Conservation (phyloP, 2,113 vertebrate species). For the Peucedramus taeniatus region DNA sequence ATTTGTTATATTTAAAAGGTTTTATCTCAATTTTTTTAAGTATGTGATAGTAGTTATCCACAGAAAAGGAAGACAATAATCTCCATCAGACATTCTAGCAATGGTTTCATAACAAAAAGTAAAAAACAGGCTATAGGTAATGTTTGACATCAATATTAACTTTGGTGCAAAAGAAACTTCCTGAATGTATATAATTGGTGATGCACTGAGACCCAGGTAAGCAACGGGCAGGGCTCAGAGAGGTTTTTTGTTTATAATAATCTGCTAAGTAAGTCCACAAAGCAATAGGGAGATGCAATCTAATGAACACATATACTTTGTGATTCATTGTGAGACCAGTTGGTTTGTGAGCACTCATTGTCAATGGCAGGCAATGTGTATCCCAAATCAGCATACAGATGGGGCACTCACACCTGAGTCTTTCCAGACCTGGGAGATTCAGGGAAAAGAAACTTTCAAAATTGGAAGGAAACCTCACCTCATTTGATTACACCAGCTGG, state of each 20-base stretch:
- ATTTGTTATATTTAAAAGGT: neutral
- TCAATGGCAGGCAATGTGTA: neutral
- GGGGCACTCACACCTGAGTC: neutral
- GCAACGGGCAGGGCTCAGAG: neutral
- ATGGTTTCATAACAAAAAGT: neutral
- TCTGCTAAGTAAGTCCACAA: neutral
- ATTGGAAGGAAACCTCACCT: neutral
- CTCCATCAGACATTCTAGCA: neutral
- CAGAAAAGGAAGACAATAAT: neutral
- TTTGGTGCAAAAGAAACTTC: neutral
- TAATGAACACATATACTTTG: neutral
- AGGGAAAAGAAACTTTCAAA: neutral
- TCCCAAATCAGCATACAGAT: neutral
- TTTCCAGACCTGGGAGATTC: neutral
- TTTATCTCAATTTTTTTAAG: neutral
- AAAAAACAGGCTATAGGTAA: neutral
- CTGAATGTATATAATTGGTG: neutral
- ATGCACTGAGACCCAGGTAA: neutral
- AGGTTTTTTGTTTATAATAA: neutral
- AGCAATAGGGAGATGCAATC: neutral
- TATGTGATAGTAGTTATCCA: neutral
- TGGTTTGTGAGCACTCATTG: neutral
- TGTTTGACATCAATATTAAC: neutral
- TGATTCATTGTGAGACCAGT: neutral
- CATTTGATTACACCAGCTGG: neutral